Base-by-base conservation (phyloP, 2,113 vertebrate genomes). In the Mormyrus iriodes region DNA sequence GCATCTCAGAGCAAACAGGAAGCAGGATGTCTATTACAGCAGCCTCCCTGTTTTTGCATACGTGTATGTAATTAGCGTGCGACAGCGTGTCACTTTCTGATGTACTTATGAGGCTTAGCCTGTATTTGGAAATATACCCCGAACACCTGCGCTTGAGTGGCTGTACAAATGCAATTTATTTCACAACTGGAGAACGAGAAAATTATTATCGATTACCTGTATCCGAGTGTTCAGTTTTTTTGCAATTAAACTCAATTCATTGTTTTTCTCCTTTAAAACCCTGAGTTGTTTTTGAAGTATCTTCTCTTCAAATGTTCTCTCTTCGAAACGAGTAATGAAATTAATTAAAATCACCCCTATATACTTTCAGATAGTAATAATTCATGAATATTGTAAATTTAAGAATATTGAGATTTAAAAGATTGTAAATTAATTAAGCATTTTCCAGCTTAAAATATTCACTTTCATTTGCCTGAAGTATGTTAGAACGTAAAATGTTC, bases 211-310 rank as follows among this genome's bases (percentile, higher is more conserved):
- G 61, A 31, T 86, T 88, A 88, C 88, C 88, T 88, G 69, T 31
- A 83, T 69, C 17, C 24, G 88, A 17, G 19, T 27, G 31, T 73
- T 83, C 31, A 88, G 0, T 9, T 53, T 82, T 46, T 88, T 52
- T 24, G 69, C 88, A 27, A 42, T 83, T 9, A 53, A 82, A 19
- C 35, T 82, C 88, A 88, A 39, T 27, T 88, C 88, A 35, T 51
- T 79, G 73, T 88, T 79, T 53, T 53, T 82, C 73, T 49, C 88
- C 48, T 83, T 82, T 39, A 42, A 82, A 13, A 44, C 9, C 51
- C 10, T 82, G 58, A 88, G 88, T 52, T 88, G 69, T 42, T 88
- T 73, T 53, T 82, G 49, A 88, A 88, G 88, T 51, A 88, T 35
- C 48, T 69, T 82, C 51, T 88, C 88, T 53, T 88, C 88, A 24